Percentiles rank a stretch among this genome's conserved stretches.
phyloP scores from a whole-genome alignment of 1,140 invertebrate genomes.

The Ostrea denselamellosa region DNA sequence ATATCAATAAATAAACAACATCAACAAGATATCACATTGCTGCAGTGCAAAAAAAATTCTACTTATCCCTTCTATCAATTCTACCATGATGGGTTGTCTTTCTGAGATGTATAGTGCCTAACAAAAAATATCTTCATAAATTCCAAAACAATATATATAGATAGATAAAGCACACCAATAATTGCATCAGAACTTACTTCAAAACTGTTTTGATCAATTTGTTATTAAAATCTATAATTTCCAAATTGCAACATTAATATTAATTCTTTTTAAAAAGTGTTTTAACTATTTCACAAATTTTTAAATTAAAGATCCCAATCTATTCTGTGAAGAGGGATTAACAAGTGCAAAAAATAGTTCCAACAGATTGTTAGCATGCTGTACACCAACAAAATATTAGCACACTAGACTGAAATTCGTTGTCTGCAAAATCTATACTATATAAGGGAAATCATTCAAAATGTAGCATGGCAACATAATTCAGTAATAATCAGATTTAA shows the following conservation, averaged over 20 bases:
- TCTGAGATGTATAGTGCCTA: neutral
- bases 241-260: too few relatives aligned
- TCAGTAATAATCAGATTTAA: neutral
- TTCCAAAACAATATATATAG: neutral
- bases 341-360: slow-evolving; percentile 29
- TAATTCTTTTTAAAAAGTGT: neutral
- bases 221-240: too few relatives aligned
- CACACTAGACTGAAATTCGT: slow-evolving; percentile 19
- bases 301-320: neutral
- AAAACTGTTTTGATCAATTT: too few relatives aligned
- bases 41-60: slow-evolving; percentile 1
- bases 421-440: slow-evolving; percentile 2
- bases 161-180: too few relatives aligned
- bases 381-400: neutral
- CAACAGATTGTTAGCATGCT: neutral
- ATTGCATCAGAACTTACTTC: too few relatives aligned
- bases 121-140: neutral
- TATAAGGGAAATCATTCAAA: neutral
- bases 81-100: neutral
- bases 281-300: neutral
- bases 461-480: slow-evolving; percentile 8
- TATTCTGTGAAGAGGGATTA: neutral
- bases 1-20: slow-evolving; percentile 39
- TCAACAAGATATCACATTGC: slow-evolving; percentile 23
- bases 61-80: neutral